A percentile compares a stretch with the other conserved stretches of the same genome.
Conservation (phyloP, 2,888 invertebrate genomes). For the Anoncus sp. region DNA sequence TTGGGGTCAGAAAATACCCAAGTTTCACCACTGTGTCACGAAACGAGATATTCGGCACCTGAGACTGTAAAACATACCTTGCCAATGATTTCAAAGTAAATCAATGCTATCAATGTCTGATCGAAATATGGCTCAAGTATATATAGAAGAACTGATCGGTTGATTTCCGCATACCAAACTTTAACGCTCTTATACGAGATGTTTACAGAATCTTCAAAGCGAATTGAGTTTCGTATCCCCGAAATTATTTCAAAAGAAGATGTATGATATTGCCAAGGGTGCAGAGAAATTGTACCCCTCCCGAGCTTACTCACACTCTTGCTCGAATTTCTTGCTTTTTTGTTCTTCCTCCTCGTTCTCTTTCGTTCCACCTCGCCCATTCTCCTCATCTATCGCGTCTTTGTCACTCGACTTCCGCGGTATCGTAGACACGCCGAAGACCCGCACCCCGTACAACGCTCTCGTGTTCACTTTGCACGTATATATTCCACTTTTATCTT, state of each 20-base stretch:
- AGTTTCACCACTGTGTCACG: no score
- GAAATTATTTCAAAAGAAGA: conserved; percentile 7
- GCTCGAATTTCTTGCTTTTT: conserved; percentile 1
- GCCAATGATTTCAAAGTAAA: no score
- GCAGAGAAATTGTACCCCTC: background rate
- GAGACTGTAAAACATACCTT: no score
- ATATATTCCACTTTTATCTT: conserved; percentile 78
- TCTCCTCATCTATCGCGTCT: conserved; percentile 58
- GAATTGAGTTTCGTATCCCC: background rate
- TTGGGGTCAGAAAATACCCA: no score
- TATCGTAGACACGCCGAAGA: conserved; percentile 62
- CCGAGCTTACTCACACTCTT: background rate
- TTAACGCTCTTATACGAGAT: background rate
- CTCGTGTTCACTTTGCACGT: conserved; percentile 69
- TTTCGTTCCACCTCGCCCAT: conserved; percentile 13
- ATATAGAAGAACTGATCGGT: background rate
- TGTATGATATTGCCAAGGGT: conserved; percentile 9
- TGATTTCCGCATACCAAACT: background rate
- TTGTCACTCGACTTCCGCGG: conserved; percentile 62
- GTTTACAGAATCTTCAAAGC: conserved; percentile 1
- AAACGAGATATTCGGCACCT: no score
- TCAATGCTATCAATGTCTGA: background rate
- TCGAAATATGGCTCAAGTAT: background rate
- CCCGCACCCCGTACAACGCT: conserved; percentile 37
- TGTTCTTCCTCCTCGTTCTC: background rate